Percentiles rank a stretch among this genome's conserved stretches.
Conservation (phyloP, 2,113 vertebrate genomes). For the Vidua macroura region DNA sequence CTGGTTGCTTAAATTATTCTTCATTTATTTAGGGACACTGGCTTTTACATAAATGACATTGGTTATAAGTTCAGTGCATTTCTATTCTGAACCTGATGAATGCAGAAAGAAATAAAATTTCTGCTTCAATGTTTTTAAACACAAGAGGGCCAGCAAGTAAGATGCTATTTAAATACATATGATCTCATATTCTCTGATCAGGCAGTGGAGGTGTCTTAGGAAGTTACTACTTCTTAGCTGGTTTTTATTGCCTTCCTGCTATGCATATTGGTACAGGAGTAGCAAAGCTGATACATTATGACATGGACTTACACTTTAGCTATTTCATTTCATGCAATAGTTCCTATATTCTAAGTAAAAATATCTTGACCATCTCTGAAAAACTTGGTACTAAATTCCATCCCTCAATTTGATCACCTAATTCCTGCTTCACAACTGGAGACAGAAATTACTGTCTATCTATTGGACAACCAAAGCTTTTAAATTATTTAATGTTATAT, state of each 20-base stretch:
- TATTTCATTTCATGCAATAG: neutral
- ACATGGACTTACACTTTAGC: neutral
- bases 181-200: neutral
- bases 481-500: neutral
- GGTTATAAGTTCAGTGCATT: neutral
- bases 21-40: neutral
- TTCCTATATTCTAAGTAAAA: neutral
- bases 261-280: neutral
- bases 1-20: neutral
- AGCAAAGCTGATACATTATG: neutral
- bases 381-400: neutral
- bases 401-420: neutral
- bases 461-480: neutral
- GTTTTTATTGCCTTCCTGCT: neutral
- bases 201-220: neutral
- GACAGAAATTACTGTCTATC: neutral
- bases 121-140: neutral
- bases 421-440: neutral
- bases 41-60: neutral
- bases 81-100: neutral
- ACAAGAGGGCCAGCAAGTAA: neutral
- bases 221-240: neutral
- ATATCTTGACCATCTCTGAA: neutral
- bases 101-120: neutral
- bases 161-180: neutral